These are phyloP conservation scores for Pygocentrus nattereri DNA, from an alignment of 2,797 vertebrate genomes.

Conservation along the genomic window DNA sequence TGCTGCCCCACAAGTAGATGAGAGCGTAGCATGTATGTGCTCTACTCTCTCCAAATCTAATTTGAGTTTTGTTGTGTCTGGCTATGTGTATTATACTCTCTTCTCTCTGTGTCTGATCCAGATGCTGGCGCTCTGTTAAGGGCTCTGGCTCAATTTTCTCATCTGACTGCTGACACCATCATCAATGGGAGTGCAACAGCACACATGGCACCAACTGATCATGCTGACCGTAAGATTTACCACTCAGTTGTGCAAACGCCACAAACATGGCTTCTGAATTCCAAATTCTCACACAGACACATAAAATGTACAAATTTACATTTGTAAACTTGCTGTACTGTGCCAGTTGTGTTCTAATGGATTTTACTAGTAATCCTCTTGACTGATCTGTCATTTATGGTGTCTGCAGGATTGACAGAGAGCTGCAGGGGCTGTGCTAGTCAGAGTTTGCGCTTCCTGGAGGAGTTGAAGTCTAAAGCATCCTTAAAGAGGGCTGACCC, in stretches of 20 bases:
- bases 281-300: background rate
- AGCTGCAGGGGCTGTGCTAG: conserved; percentile 87
- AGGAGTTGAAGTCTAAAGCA: conserved; percentile 83
- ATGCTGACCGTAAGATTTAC: conserved; percentile 84
- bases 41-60: no score
- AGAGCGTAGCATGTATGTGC: no score
- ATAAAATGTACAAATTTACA: background rate
- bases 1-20: no score
- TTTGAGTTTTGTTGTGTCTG: background rate
- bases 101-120: conserved; percentile 64
- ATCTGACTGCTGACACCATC: conserved; percentile 89
- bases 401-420: conserved; percentile 83
- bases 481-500: conserved; percentile 80
- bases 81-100: conserved; percentile 27
- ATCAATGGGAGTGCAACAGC: conserved; percentile 90
- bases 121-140: conserved; percentile 88
- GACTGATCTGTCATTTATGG: background rate
- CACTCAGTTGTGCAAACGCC: background rate
- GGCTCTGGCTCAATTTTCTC: conserved; percentile 90
- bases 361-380: background rate
- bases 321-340: no score
- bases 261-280: background rate
- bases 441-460: conserved; percentile 81
- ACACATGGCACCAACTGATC: conserved; percentile 91
- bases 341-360: background rate